Conservation (phyloP, 1,140 invertebrate species). For the Eciton burchellii region DNA sequence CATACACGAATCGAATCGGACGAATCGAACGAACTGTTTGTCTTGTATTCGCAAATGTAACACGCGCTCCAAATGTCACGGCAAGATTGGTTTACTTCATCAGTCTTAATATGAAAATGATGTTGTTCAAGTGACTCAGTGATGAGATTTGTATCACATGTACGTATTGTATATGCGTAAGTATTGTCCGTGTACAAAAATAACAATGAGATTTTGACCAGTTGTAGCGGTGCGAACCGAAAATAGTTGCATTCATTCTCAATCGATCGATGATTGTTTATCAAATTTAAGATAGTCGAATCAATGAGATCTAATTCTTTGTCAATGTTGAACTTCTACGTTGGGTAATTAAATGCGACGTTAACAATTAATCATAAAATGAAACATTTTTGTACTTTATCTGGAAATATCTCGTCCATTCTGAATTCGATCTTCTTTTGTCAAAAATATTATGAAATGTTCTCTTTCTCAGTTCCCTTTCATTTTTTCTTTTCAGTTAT, state of each 20-base stretch:
- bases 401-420: too few relatives aligned
- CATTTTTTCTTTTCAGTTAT: too few relatives aligned
- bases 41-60: conserved; percentile 11
- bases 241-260: neutral
- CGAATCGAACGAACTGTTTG: neutral
- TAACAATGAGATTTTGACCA: conserved; percentile 24
- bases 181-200: conserved; percentile 63
- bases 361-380: too few relatives aligned
- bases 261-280: neutral
- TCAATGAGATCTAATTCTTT: neutral
- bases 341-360: neutral
- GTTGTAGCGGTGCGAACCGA: neutral
- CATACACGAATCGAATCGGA: neutral
- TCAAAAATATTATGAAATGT: too few relatives aligned
- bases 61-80: conserved; percentile 3
- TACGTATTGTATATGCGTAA: neutral
- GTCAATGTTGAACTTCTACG: neutral
- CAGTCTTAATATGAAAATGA: conserved; percentile 61
- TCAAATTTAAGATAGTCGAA: neutral
- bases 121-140: conserved; percentile 53
- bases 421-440: too few relatives aligned
- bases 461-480: too few relatives aligned
- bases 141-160: conserved; percentile 33
- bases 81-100: conserved; percentile 47
- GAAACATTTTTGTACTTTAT: too few relatives aligned